Percentiles rank a stretch among this genome's conserved stretches.
phyloP scores from a whole-genome alignment of 92 coral and sea anemone species.

The Nematostella vectensis region DNA sequence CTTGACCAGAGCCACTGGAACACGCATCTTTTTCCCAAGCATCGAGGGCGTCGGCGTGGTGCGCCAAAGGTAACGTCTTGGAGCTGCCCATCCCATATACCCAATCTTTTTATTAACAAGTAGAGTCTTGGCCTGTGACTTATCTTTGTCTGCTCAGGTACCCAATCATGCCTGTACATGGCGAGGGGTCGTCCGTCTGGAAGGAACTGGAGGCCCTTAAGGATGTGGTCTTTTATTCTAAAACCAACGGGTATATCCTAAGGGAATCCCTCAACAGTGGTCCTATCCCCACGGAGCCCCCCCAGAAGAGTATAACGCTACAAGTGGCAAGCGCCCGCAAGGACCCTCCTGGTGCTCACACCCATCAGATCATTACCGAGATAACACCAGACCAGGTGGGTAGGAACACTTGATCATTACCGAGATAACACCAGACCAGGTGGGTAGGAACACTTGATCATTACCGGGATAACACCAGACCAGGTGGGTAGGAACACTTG shows the following conservation, averaged over 20 bases:
- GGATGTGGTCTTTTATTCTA: constrained; percentile 57
- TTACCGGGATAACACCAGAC: no score
- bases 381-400: constrained; percentile 36
- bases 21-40: constrained; percentile 66
- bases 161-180: constrained; percentile 85
- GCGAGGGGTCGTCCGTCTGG: constrained; percentile 78
- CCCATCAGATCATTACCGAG: constrained; percentile 35
- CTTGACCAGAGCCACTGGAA: constrained; percentile 64
- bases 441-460: no score
- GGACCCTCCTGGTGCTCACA: constrained; percentile 44
- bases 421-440: no score
- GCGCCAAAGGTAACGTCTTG: constrained; percentile 74
- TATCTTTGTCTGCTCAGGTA: constrained; percentile 41
- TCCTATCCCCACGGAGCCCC: constrained; percentile 45
- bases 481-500: no score
- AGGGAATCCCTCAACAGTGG: constrained; percentile 56
- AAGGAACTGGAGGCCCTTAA: constrained; percentile 71
- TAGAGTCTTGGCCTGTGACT: no score
- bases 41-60: constrained; percentile 51
- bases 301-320: constrained; percentile 29
- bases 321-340: constrained; percentile 19
- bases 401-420: no score
- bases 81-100: no score
- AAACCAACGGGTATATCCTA: constrained; percentile 43
- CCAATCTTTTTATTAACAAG: no score